phyloP scores from a whole-genome alignment of 2,113 vertebrate genomes.

The Chionis minor region DNA sequence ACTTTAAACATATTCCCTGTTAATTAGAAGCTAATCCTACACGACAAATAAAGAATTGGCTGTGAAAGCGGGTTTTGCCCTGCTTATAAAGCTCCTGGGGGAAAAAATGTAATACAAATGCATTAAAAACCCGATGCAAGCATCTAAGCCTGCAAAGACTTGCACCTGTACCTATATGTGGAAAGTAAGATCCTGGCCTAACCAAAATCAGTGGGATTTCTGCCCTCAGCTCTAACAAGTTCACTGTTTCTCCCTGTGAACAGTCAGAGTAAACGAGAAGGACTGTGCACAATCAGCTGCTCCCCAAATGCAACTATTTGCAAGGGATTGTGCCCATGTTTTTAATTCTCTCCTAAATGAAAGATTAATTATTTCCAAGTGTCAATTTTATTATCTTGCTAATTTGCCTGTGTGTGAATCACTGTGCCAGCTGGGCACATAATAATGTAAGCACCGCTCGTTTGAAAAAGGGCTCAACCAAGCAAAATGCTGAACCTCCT shows the following conservation, averaged over 20 bases:
- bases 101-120: not conserved
- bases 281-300: not conserved
- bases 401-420: not conserved
- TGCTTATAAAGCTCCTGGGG: not conserved
- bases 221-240: not conserved
- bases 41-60: not conserved
- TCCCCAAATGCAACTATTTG: not conserved
- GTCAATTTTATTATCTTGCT: constrained; percentile 22
- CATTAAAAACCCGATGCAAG: not conserved
- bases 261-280: not conserved
- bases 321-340: not conserved
- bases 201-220: not conserved
- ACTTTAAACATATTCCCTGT: not conserved
- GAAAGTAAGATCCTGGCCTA: not conserved
- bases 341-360: constrained; percentile 19
- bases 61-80: not conserved
- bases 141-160: not conserved
- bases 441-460: not conserved
- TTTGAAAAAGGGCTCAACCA: not conserved
- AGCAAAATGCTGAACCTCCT: not conserved
- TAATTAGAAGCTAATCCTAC: constrained; percentile 8
- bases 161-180: not conserved
- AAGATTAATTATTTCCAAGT: constrained; percentile 35
- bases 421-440: not conserved
- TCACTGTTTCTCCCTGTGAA: not conserved